These are phyloP conservation scores for Poeciliopsis presidionis DNA, from an alignment of 2,797 vertebrate species.

Conservation along the genomic window DNA sequence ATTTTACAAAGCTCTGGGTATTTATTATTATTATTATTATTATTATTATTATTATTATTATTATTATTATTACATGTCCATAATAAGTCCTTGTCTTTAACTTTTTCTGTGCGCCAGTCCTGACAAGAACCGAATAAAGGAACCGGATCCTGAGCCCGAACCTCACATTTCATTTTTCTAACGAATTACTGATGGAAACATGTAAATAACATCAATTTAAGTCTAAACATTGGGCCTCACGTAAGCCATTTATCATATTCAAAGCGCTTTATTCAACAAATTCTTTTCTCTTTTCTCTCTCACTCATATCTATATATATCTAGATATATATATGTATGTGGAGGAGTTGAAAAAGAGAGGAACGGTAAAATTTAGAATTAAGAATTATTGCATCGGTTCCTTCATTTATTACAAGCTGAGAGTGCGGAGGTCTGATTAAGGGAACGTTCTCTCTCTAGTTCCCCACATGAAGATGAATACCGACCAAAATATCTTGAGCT, in stretches of 20 bases:
- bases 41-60: not conserved
- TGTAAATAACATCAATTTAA: not conserved
- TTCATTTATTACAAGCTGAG: not conserved
- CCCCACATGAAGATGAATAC: not conserved
- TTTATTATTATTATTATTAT: not conserved
- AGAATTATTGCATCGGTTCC: not conserved
- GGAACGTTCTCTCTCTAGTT: not conserved
- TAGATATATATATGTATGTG: no score
- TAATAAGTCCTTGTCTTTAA: not conserved
- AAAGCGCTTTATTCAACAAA: not conserved
- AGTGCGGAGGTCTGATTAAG: not conserved
- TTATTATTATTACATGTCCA: not conserved
- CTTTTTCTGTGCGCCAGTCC: not conserved
- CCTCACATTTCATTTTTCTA: not conserved
- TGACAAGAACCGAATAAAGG: not conserved
- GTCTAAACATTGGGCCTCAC: not conserved
- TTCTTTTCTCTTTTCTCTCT: not conserved
- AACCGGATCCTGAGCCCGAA: not conserved
- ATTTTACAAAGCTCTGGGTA: not conserved
- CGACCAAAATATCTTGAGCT: not conserved
- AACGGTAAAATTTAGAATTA: not conserved
- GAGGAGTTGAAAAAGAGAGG: not conserved
- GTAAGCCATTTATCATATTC: not conserved
- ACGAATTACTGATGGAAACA: not conserved
- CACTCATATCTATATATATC: no score